Evolutionary conservation across 2,888 invertebrate species (phyloP).

Genomic region (Epiblema foenella): DNA sequence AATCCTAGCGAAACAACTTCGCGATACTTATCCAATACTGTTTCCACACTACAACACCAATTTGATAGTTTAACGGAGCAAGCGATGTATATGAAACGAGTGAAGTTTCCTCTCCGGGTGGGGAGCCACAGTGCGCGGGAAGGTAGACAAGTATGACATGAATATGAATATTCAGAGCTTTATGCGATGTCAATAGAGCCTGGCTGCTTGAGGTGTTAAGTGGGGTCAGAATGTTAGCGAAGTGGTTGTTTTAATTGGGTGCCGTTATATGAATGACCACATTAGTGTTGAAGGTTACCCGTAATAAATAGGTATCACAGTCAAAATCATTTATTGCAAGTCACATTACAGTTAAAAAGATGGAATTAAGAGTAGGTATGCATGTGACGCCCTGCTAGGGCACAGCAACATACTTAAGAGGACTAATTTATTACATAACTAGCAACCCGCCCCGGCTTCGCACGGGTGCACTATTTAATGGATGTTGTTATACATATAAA

Average conservation of each 20-base stretch:
- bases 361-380: too few species aligned
- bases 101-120: background rate
- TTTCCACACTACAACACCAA: background rate
- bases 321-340: too few species aligned
- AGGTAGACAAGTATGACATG: constrained; percentile 37
- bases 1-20: background rate
- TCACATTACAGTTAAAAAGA: too few species aligned
- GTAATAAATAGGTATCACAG: background rate
- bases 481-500: too few species aligned
- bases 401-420: too few species aligned
- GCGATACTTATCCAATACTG: constrained; percentile 3
- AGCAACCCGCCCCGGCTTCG: too few species aligned
- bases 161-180: constrained; percentile 41
- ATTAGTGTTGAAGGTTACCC: background rate
- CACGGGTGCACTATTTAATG: too few species aligned
- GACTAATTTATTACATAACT: too few species aligned
- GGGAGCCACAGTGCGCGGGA: background rate
- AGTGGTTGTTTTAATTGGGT: constrained; percentile 5
- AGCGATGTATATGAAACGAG: background rate
- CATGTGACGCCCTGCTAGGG: too few species aligned
- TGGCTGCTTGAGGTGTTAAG: constrained; percentile 20
- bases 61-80: background rate
- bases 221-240: constrained; percentile 8
- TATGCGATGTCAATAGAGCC: constrained; percentile 28
- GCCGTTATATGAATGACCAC: background rate